A percentile compares a stretch with the other conserved stretches of the same genome.
Evolutionary conservation across 2,888 invertebrate genomes (phyloP).

Genomic region (Calephelis perditalis): DNA sequence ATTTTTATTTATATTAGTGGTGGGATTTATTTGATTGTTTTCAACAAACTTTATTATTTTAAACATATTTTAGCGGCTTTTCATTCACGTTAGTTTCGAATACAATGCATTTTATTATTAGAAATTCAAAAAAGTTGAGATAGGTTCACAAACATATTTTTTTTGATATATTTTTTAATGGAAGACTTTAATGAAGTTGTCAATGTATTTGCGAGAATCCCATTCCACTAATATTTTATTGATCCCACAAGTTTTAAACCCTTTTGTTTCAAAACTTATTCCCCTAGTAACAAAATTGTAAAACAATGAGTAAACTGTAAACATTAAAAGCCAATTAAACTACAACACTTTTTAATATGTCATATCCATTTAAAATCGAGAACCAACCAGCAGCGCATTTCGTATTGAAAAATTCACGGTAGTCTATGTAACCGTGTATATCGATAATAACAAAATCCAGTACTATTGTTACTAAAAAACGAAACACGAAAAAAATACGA

Average conservation of each 20-base stretch:
- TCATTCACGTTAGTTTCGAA: too few relatives aligned
- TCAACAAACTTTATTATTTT: too few relatives aligned
- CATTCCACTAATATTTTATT: conserved; percentile 7
- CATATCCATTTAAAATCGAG: conserved; percentile 56
- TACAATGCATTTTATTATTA: too few relatives aligned
- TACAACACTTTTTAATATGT: conserved; percentile 41
- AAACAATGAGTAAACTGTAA: conserved; percentile 51
- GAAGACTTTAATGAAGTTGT: background rate
- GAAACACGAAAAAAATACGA: conserved; percentile 38
- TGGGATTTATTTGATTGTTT: background rate
- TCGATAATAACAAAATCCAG: conserved; percentile 59
- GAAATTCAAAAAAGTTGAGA: too few relatives aligned
- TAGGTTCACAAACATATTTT: background rate
- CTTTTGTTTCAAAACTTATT: conserved; percentile 42
- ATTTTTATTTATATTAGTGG: background rate
- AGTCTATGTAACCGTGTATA: conserved; percentile 32
- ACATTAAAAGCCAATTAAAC: conserved; percentile 59
- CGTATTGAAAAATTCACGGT: conserved; percentile 35
- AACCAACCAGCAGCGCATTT: conserved; percentile 62
- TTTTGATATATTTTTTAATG: background rate
- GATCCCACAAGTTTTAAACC: conserved; percentile 10
- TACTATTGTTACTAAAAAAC: conserved; percentile 68
- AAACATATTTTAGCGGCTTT: too few relatives aligned
- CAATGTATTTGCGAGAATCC: background rate
- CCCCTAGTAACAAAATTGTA: conserved; percentile 54